Evolutionary conservation across 2,113 vertebrate genomes (phyloP).

Genomic region (Syrrhaptes paradoxus): DNA sequence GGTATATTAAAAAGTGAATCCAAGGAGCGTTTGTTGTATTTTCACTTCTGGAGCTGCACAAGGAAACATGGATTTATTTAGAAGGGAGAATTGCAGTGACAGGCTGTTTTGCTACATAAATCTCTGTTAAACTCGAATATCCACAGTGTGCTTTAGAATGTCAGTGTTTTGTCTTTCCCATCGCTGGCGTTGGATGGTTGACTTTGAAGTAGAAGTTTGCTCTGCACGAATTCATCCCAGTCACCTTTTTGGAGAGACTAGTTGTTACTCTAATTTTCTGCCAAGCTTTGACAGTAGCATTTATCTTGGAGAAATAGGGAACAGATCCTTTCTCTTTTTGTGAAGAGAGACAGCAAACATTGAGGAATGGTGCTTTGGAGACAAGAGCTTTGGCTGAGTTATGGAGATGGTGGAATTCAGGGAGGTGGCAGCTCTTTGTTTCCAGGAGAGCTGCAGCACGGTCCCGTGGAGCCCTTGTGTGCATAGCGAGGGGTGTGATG

Average conservation of each 20-base stretch:
- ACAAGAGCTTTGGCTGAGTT: not conserved
- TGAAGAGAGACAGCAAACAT: not conserved
- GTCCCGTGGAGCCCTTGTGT: accelerated
- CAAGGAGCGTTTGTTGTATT: not conserved
- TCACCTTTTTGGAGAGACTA: not conserved
- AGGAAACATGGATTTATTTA: not conserved
- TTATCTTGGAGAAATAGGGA: not conserved
- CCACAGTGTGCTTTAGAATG: not conserved
- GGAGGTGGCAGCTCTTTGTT: not conserved
- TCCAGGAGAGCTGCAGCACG: accelerated
- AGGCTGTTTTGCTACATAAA: not conserved
- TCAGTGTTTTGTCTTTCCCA: not conserved
- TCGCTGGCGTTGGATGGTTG: not conserved
- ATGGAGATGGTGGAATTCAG: not conserved
- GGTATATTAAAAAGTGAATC: conserved; percentile 39
- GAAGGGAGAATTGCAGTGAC: not conserved
- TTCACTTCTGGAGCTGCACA: not conserved
- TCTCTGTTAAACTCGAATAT: not conserved
- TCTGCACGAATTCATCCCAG: not conserved
- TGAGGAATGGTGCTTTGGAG: not conserved
- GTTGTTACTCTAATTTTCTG: not conserved
- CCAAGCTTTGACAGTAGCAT: conserved; percentile 1
- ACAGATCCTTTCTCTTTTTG: not conserved
- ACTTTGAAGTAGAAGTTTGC: not conserved
- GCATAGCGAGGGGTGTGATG: not conserved